phyloP scores from a whole-genome alignment of 2,888 invertebrate genomes.

The Hypomecis atomaria region DNA sequence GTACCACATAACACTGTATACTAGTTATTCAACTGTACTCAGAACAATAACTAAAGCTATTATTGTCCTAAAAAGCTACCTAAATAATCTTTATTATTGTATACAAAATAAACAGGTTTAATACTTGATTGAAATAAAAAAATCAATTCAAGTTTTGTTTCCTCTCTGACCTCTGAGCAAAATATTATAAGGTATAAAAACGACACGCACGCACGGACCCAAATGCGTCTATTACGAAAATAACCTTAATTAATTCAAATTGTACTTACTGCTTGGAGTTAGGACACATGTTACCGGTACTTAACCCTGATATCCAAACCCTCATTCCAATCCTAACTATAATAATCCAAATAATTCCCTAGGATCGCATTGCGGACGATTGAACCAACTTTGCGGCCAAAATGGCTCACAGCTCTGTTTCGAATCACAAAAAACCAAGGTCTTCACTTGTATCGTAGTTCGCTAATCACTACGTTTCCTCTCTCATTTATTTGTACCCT shows the following conservation, averaged over 20 bases:
- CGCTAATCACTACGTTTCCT: slow-evolving; percentile 31
- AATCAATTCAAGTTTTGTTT: too few species aligned
- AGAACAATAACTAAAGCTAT: too few species aligned
- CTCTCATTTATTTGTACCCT: slow-evolving; percentile 22
- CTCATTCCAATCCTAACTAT: slow-evolving; percentile 24
- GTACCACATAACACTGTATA: too few species aligned
- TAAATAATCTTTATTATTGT: too few species aligned
- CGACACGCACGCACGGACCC: background rate
- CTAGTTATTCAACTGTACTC: too few species aligned
- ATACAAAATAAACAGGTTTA: too few species aligned
- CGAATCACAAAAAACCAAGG: slow-evolving; percentile 35
- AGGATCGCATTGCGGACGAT: slow-evolving; percentile 46
- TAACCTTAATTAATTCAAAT: slow-evolving; percentile 30
- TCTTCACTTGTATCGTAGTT: slow-evolving; percentile 31
- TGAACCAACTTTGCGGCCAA: slow-evolving; percentile 46
- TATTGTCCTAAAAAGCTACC: too few species aligned
- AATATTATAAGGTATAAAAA: background rate
- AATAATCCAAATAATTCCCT: slow-evolving; percentile 46
- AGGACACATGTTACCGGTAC: slow-evolving; percentile 52
- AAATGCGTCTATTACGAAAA: slow-evolving; percentile 7
- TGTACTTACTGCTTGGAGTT: slow-evolving; percentile 37
- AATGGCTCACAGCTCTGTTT: slow-evolving; percentile 43
- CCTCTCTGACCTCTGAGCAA: background rate
- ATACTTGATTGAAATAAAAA: too few species aligned
- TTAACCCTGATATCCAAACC: slow-evolving; percentile 60